Evolutionary conservation across 2,797 vertebrate genomes (phyloP), one percentile per base, ranked within the genome.

Genomic region (Liparis tanakae): DNA sequence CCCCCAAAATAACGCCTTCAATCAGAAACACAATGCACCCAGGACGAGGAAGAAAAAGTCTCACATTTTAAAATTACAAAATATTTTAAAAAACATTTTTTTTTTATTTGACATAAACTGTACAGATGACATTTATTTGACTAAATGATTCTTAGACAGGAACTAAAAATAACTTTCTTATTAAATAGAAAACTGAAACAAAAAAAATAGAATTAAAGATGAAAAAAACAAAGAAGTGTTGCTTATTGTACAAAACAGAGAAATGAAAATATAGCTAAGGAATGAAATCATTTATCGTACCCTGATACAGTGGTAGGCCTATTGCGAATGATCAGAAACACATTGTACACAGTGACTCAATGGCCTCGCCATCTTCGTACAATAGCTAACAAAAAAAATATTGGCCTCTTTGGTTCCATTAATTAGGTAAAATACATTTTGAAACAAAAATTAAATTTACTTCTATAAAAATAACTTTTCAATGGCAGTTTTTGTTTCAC

Each of bases 321-420:
- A 88, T 93, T 92, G 73, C 82, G 92, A 94, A 93, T 92, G 90
- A 95, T 94, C 92, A 93, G 92, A 83, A 93, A 95, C 79, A 93
- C 92, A 94, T 90, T 89, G 91, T 87, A 95, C 93, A 95, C 94
- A 94, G 93, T 92, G 93, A 94, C 88, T 92, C 85, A 88, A 95
- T 88, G 95, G 95, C 96, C 95, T 95, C 73, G 94, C 95, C 96
- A 94, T 91, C 95, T 93, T 75, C 84, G 87, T 95, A 95, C 95
- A 96, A 96, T 93, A 96, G 94, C 95, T 96, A 96, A 30, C n/a
- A 30, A 30, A 30, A 30, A 97, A 53, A 94, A 94, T 92, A 91
- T 94, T 97, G 97, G 96, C 97, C 96, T 99, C 98, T 99, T 99
- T 99, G 98, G 98, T 99, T 98, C 96, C 95, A 96, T 97, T 96